Evolutionary conservation across 2,113 vertebrate genomes (phyloP).

Genomic region (Macroglossus sobrinus): DNA sequence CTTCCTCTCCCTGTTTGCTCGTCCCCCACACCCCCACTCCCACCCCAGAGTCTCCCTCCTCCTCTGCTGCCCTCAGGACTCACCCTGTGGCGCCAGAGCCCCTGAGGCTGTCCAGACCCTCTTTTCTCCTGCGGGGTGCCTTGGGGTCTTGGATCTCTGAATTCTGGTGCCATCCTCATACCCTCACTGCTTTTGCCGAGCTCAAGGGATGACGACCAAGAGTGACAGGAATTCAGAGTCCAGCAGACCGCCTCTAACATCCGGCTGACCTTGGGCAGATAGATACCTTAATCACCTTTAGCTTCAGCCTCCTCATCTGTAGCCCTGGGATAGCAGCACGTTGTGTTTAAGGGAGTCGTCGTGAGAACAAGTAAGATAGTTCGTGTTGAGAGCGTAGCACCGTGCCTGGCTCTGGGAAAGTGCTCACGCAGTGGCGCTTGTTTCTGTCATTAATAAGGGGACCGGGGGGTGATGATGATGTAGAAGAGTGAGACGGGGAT

Average conservation of each 20-base stretch:
- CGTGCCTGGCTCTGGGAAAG: neutral
- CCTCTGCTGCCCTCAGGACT: neutral
- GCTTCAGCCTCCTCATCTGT: neutral
- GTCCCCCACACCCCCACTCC: accelerated
- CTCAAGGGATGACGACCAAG: neutral
- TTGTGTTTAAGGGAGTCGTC: neutral
- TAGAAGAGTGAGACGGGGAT: neutral
- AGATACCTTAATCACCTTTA: neutral
- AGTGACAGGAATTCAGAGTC: neutral
- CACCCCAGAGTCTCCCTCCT: neutral
- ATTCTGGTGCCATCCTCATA: neutral
- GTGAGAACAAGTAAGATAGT: neutral
- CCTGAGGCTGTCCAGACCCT: neutral
- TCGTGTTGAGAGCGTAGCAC: accelerated
- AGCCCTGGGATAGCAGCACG: neutral
- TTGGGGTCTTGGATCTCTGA: neutral
- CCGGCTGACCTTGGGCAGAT: neutral
- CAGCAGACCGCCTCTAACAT: neutral
- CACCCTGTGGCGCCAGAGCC: neutral
- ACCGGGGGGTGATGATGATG: neutral
- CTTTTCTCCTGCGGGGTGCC: neutral
- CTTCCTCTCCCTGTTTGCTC: slow-evolving; percentile 24
- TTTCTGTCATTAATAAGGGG: neutral
- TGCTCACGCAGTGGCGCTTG: neutral
- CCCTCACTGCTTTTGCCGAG: accelerated